These are phyloP conservation scores for Scaptodrosophila lebanonensis DNA, from an alignment of 1,140 invertebrate genomes.

Conservation along the genomic window DNA sequence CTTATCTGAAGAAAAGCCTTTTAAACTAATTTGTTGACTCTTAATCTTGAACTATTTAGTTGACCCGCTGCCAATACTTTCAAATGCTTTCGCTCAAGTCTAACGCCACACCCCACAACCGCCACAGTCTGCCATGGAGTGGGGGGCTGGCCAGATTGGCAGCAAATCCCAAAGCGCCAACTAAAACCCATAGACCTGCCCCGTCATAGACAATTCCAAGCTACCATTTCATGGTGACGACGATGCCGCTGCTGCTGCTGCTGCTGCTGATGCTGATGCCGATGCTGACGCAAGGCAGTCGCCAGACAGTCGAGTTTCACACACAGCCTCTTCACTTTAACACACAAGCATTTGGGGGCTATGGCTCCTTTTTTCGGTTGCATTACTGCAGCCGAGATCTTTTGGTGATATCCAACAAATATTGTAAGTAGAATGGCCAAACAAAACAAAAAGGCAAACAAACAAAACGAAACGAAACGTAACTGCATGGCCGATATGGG, in stretches of 20 bases:
- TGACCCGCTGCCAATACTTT: constrained; percentile 10
- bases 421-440: constrained; percentile 69
- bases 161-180: constrained; percentile 21
- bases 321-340: too few species aligned
- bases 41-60: too few species aligned
- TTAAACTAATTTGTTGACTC: too few species aligned
- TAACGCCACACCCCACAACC: constrained; percentile 51
- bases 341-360: constrained; percentile 21
- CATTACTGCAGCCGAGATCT: constrained; percentile 65
- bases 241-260: constrained; percentile 24
- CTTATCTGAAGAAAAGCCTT: too few species aligned
- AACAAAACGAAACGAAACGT: constrained; percentile 44
- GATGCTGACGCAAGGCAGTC: constrained; percentile 59
- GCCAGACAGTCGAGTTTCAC: constrained; percentile 67
- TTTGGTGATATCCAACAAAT: constrained; percentile 67
- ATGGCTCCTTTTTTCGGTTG: constrained; percentile 29
- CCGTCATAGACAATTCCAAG: constrained; percentile 62
- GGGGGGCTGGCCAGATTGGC: neutral
- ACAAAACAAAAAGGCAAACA: constrained; percentile 44
- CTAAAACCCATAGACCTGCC: constrained; percentile 2
- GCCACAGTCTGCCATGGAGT: too few species aligned
- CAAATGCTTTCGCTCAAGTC: constrained; percentile 57
- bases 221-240: constrained; percentile 68
- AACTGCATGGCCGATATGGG: too few species aligned
- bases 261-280: constrained; percentile 48